Evolutionary conservation across 2,113 vertebrate species (phyloP).

Genomic region (Arenaria interpres): DNA sequence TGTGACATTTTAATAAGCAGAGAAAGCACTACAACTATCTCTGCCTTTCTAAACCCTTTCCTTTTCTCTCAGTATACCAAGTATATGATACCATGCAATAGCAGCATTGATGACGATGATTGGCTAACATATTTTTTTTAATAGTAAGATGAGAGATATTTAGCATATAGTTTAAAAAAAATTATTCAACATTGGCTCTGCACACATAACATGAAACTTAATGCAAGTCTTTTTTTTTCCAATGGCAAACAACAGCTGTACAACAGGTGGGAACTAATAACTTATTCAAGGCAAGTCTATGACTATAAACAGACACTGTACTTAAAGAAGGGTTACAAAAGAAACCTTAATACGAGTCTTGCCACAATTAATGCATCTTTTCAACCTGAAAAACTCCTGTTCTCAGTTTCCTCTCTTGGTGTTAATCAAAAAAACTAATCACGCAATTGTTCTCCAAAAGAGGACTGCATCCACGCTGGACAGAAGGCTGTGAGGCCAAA

Average conservation of each 20-base stretch:
- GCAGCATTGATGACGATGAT: not conserved
- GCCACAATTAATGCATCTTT: not conserved
- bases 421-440: not conserved
- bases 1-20: not conserved
- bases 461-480: not conserved
- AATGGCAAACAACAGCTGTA: not conserved
- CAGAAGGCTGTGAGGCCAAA: not conserved
- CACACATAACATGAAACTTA: not conserved
- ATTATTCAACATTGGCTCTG: not conserved
- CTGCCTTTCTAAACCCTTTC: not conserved
- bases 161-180: not conserved
- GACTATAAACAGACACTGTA: not conserved
- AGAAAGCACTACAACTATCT: not conserved
- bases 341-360: not conserved
- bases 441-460: accelerated
- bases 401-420: not conserved
- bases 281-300: not conserved
- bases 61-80: not conserved
- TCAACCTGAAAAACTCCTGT: not conserved
- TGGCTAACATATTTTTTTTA: not conserved
- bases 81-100: accelerated
- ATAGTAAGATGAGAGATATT: not conserved
- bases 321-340: not conserved
- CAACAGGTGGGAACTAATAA: not conserved
- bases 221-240: not conserved